Base-by-base conservation (phyloP, 1,140 invertebrate species). In the Bombus affinis region DNA sequence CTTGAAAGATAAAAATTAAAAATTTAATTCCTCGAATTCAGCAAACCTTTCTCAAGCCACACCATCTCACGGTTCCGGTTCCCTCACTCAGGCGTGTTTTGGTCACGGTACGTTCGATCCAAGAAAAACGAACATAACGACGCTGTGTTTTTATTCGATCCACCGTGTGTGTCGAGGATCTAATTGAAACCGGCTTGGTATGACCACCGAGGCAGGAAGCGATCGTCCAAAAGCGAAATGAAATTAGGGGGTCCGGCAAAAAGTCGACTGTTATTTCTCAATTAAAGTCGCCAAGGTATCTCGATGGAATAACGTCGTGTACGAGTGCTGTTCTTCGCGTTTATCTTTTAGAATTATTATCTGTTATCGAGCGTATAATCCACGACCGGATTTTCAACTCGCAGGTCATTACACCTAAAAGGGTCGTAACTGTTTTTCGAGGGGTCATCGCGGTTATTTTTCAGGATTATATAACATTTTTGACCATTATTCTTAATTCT, bases 181-280 rank as follows among this genome's bases (percentile, higher is more conserved):
- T 44, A 37, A 74, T 82, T 74, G 80, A 82, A 74, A 72, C 57
- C 44, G 42, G 73, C 72, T 28, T 70, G 22, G n/a, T 28, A 22
- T 6, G 22, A 1, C 37, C 35, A 53, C 18, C 42, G 32, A 9
- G 18, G 22, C 44, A 44, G 74, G 35, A 57, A 70, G 65, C 44
- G 35, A 35, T n/a, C 8, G 10, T 37, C 47, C 22, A 80, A 62
- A 53, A 53, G 68, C 47, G 81, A 77, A 71, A 83, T 32, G 35
- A 71, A 75, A 71, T 86, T 53, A 57, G 79, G 47, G 44, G 12
- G 10, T 32, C 9, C 1, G 53, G 42, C 18, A 77, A 85, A 62
- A 83, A 47, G 22, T 72, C 59, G 53, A 71, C 73, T 32, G 66
- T 83, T 86, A 77, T 72, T 83, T 86, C 81, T 86, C 81, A 77